Base-by-base conservation (phyloP, 2,113 vertebrate species). In the Recurvirostra avosetta region DNA sequence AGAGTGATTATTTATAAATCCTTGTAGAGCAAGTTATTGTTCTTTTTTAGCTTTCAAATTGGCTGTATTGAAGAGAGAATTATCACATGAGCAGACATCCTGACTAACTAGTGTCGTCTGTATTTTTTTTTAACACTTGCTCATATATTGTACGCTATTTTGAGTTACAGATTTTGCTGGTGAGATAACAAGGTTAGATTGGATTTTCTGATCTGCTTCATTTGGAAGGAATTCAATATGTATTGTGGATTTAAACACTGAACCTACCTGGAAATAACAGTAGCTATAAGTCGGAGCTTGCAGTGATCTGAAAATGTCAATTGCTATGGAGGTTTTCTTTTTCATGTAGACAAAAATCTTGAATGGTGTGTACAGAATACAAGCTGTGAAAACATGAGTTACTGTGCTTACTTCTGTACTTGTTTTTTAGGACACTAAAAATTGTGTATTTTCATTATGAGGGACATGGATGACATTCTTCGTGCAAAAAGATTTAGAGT, bases 1-100 rank as follows among this genome's bases (percentile, higher is more conserved):
- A 96, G 98, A 97, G 97, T 95, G 96, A 98, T 99, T 99, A 98
- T 99, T 99, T 99, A 98, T 98, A 98, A 98, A 98, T 97, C 97
- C 98, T 98, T 96, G 75, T 96, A 97, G 98, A 98, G 88, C 94
- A 97, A 86, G 92, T 98, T 97, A 98, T 98, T 99, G 98, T 99
- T 98, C 95, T 98, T 97, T 97, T 96, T 95, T 88, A 96, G 96
- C 95, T 97, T 98, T 97, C 96, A 96, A 94, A 97, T 97, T 97
- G 96, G 88, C 96, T 98, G 94, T 89, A 94, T 94, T 98, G 96
- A 97, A 97, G 97, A 97, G 97, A 97, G 97, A 97, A 97, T 98
- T 98, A 97, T 98, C 98, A 98, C 97, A 97, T 97, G 97, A 97
- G 95, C 98, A 98, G 96, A 98, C 97, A 98, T 98, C 98, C 98